These are phyloP conservation scores for Panurus biarmicus DNA, from an alignment of 2,113 vertebrate genomes.

Conservation along the genomic window DNA sequence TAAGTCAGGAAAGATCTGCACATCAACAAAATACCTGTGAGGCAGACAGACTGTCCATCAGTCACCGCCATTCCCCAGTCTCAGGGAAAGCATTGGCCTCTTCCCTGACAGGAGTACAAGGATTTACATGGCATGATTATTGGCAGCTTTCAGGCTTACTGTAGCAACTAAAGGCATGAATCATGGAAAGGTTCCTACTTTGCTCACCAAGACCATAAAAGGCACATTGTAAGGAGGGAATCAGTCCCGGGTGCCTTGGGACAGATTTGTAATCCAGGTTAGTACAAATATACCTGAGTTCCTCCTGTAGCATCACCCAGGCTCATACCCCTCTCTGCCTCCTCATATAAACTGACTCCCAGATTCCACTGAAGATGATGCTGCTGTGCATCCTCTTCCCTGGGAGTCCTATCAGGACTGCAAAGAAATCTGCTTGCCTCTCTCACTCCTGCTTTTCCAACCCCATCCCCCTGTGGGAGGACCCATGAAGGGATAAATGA, in stretches of 20 bases:
- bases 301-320: not conserved
- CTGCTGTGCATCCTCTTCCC: not conserved
- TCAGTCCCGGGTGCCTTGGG: not conserved
- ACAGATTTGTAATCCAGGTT: not conserved
- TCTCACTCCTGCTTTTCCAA: not conserved
- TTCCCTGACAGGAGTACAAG: not conserved
- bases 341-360: not conserved
- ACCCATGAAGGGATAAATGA: not conserved
- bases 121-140: not conserved
- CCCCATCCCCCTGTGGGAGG: not conserved
- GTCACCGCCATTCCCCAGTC: not conserved
- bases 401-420: not conserved
- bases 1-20: not conserved
- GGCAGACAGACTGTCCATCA: not conserved
- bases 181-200: not conserved
- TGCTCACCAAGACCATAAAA: not conserved
- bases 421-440: not conserved
- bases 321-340: not conserved
- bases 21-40: not conserved
- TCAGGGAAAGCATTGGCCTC: not conserved
- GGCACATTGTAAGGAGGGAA: not conserved
- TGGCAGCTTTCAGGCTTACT: not conserved
- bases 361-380: accelerated
- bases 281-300: not conserved
- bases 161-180: not conserved